Evolutionary conservation across 2,113 vertebrate species (phyloP).

Genomic region (Callospermophilus lateralis): DNA sequence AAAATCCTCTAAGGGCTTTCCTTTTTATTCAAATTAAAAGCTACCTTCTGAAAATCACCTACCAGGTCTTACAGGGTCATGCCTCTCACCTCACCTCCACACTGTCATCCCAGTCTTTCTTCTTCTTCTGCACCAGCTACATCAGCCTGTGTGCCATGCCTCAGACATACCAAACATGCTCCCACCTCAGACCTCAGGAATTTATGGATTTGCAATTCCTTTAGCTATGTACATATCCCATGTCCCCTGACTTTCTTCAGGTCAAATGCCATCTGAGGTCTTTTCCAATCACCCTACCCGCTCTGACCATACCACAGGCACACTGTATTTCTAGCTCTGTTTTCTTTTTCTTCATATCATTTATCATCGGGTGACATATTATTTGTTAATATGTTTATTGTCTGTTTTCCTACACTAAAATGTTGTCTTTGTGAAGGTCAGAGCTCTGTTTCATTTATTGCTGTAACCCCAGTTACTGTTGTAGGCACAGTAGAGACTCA

Average conservation of each 20-base stretch:
- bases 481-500: not conserved
- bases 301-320: not conserved
- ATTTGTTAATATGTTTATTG: not conserved
- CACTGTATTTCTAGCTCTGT: not conserved
- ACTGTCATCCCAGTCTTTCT: not conserved
- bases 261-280: not conserved
- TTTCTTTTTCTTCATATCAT: not conserved
- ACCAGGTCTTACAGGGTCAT: not conserved
- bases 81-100: not conserved
- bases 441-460: not conserved
- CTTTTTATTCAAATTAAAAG: not conserved
- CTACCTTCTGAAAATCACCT: not conserved
- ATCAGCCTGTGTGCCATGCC: not conserved
- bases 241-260: not conserved
- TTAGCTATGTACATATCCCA: not conserved
- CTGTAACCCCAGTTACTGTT: not conserved
- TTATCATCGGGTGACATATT: not conserved
- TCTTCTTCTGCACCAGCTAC: not conserved
- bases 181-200: not conserved
- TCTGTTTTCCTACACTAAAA: not conserved
- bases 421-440: not conserved
- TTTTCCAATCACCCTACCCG: not conserved
- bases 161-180: not conserved
- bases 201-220: not conserved
- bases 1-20: not conserved